These are phyloP conservation scores for Lepus americanus DNA, from an alignment of 2,113 vertebrate species.

Conservation along the genomic window DNA sequence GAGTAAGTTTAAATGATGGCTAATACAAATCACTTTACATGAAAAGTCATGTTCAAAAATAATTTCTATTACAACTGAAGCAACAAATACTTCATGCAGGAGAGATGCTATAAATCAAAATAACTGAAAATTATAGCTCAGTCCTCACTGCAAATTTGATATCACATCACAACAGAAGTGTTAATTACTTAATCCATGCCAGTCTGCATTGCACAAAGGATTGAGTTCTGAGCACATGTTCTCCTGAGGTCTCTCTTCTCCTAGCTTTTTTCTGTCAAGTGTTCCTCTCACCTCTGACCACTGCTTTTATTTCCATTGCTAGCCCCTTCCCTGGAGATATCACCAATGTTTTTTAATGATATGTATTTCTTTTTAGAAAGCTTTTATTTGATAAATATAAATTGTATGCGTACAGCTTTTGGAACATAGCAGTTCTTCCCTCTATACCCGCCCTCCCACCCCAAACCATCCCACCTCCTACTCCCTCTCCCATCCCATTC, in stretches of 20 bases:
- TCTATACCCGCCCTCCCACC: too few species aligned
- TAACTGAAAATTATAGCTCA: conserved; percentile 29
- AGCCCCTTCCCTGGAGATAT: not conserved
- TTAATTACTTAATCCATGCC: not conserved
- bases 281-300: not conserved
- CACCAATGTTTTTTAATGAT: too few species aligned
- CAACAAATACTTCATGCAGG: conserved; percentile 39
- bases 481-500: too few species aligned
- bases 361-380: too few species aligned
- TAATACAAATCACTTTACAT: conserved; percentile 79
- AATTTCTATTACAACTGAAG: conserved; percentile 65
- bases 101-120: conserved; percentile 44
- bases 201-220: not conserved
- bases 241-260: not conserved
- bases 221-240: not conserved
- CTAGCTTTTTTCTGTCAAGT: not conserved
- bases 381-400: too few species aligned
- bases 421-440: too few species aligned
- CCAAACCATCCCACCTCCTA: too few species aligned
- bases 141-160: not conserved
- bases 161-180: not conserved
- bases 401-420: too few species aligned
- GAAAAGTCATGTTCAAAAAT: conserved; percentile 71
- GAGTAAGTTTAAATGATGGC: conserved; percentile 79
- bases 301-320: not conserved